Conservation (phyloP, 1,140 invertebrate genomes). For the Agrilus planipennis region DNA sequence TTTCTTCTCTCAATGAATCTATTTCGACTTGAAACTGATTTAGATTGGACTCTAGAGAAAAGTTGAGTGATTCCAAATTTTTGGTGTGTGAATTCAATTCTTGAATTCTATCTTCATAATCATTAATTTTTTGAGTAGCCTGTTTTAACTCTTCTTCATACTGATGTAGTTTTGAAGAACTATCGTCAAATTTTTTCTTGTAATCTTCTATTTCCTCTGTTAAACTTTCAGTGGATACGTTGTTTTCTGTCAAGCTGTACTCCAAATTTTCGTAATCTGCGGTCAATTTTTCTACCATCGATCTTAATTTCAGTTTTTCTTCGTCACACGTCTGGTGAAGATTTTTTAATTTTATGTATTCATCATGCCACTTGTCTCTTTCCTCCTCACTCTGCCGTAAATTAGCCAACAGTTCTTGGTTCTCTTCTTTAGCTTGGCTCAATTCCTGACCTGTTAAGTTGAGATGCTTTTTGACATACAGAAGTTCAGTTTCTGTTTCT, state of each 20-base stretch:
- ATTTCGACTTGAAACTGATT: slow-evolving; percentile 23
- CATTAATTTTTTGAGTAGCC: slow-evolving; percentile 21
- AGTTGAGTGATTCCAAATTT: slow-evolving; percentile 25
- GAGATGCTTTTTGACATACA: slow-evolving; percentile 14
- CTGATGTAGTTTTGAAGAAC: too few relatives aligned
- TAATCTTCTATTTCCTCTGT: slow-evolving; percentile 23
- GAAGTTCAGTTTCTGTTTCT: slow-evolving; percentile 11
- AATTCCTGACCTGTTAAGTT: slow-evolving; percentile 13
- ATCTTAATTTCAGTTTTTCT: slow-evolving; percentile 25
- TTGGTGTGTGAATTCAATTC: slow-evolving; percentile 28
- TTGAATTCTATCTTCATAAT: slow-evolving; percentile 30
- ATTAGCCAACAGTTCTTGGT: slow-evolving; percentile 33
- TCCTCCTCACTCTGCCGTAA: slow-evolving; percentile 28
- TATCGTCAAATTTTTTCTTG: too few relatives aligned
- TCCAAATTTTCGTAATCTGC: slow-evolving; percentile 37
- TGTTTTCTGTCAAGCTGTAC: slow-evolving; percentile 31
- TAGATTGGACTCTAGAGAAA: slow-evolving; percentile 25
- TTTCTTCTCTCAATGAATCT: slow-evolving; percentile 20
- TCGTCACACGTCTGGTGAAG: slow-evolving; percentile 20
- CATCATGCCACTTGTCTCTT: slow-evolving; percentile 34
- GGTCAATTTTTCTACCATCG: slow-evolving; percentile 32
- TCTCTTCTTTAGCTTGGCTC: slow-evolving; percentile 10
- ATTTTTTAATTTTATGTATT: slow-evolving; percentile 30
- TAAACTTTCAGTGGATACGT: slow-evolving; percentile 23
- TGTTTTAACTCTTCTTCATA: too few relatives aligned